These are phyloP conservation scores for Heliconius erato DNA, from an alignment of 2,888 invertebrate genomes.

Conservation along the genomic window DNA sequence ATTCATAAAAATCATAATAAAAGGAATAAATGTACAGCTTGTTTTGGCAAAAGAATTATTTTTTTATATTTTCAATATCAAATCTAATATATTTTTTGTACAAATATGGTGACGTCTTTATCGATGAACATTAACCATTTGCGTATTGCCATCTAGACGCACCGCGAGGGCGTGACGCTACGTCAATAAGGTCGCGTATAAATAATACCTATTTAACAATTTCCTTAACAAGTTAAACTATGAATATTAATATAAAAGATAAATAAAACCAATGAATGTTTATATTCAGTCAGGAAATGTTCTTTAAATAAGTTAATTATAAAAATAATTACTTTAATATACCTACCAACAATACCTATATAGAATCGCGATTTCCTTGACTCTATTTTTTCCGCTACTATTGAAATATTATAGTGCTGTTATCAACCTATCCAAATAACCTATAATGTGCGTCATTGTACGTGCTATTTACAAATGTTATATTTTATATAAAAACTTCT, in stretches of 20 bases:
- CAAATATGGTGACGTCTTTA: background rate
- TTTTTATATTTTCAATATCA: too few species aligned
- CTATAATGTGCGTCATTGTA: background rate
- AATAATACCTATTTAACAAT: constrained; percentile 67
- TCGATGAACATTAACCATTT: constrained; percentile 1
- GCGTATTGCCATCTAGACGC: constrained; percentile 32
- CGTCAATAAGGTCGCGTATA: constrained; percentile 62
- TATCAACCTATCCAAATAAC: background rate
- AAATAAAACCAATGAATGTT: constrained; percentile 25
- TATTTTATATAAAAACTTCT: background rate
- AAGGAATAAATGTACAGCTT: too few species aligned
- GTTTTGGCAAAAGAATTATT: too few species aligned
- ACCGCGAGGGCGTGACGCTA: constrained; percentile 25
- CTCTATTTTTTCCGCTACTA: background rate
- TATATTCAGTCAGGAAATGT: background rate
- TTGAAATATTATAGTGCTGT: background rate
- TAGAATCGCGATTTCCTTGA: background rate
- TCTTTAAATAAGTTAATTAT: background rate
- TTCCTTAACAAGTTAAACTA: constrained; percentile 66
- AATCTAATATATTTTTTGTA: background rate
- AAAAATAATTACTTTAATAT: background rate
- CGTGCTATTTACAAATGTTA: background rate
- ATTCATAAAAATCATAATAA: too few species aligned
- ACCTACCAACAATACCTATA: background rate
- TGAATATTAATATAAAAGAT: constrained; percentile 55